These are phyloP conservation scores for Bilobella aurantiaca DNA, from an alignment of 1,140 invertebrate genomes.

Conservation along the genomic window DNA sequence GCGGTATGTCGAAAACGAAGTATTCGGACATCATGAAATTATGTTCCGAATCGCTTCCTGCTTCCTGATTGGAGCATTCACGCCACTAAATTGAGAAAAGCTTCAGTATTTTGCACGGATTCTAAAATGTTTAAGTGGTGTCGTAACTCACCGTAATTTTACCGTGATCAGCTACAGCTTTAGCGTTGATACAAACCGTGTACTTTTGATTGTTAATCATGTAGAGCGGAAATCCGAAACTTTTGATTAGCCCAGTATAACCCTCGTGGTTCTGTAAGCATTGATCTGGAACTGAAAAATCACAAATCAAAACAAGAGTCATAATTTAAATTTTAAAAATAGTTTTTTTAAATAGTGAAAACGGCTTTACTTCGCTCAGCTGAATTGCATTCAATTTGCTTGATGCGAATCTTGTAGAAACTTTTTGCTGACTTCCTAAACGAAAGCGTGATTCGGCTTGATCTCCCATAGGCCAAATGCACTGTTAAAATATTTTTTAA, in stretches of 20 bases:
- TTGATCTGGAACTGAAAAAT: neutral
- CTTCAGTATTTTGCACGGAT: neutral
- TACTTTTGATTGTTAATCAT: neutral
- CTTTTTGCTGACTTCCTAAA: neutral
- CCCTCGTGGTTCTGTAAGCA: neutral
- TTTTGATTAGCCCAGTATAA: neutral
- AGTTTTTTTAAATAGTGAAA: neutral
- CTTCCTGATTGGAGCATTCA: neutral
- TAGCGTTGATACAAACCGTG: neutral
- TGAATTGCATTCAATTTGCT: neutral
- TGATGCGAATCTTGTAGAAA: neutral
- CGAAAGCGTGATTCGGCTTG: neutral
- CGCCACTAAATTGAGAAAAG: neutral
- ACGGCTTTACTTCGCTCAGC: neutral
- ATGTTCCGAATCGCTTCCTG: neutral
- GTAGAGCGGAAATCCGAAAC: neutral
- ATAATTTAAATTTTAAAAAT: neutral
- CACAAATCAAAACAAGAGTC: neutral
- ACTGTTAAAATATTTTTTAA: neutral
- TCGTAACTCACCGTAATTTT: neutral
- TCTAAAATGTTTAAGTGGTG: too few relatives aligned
- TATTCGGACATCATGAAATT: conserved; percentile 1
- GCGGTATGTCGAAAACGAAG: neutral
- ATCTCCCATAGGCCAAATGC: neutral
- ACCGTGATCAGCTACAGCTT: neutral